Evolutionary conservation across 2,797 vertebrate species (phyloP).

Genomic region (Petrocephalus sullivani): DNA sequence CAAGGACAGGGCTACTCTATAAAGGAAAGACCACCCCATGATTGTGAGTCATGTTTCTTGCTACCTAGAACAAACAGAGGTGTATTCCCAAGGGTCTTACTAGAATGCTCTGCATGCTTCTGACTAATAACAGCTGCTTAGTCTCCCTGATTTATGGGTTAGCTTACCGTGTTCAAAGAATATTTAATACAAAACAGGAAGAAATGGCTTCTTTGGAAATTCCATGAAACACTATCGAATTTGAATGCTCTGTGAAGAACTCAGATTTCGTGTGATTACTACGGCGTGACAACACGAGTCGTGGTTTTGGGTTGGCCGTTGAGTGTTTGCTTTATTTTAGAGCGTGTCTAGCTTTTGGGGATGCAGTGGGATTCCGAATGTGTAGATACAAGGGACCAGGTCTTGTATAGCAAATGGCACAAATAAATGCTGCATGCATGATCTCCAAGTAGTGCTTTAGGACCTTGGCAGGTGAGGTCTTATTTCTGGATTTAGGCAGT

Average conservation of each 20-base stretch:
- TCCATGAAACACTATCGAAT: slow-evolving; percentile 23
- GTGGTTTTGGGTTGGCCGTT: not conserved
- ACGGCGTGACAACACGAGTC: not conserved
- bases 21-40: slow-evolving; percentile 13
- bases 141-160: slow-evolving; percentile 21
- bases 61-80: not conserved
- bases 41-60: slow-evolving; percentile 7
- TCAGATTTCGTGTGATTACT: slow-evolving; percentile 11
- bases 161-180: slow-evolving; percentile 24
- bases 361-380: not conserved
- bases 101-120: not conserved
- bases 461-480: not conserved
- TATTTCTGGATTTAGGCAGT: not conserved
- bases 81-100: not conserved
- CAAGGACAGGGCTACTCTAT: not conserved
- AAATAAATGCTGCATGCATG: not conserved
- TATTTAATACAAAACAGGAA: slow-evolving; percentile 25
- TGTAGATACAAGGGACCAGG: not conserved
- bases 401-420: not conserved
- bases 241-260: slow-evolving; percentile 22
- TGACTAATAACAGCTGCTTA: not conserved
- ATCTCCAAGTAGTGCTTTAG: not conserved
- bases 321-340: not conserved
- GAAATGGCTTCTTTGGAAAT: slow-evolving; percentile 18
- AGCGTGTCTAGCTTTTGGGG: not conserved